Evolutionary conservation across 2,113 vertebrate species (phyloP), one percentile per base, ranked within the genome.

Genomic region (Phalacrocorax brasilianus): DNA sequence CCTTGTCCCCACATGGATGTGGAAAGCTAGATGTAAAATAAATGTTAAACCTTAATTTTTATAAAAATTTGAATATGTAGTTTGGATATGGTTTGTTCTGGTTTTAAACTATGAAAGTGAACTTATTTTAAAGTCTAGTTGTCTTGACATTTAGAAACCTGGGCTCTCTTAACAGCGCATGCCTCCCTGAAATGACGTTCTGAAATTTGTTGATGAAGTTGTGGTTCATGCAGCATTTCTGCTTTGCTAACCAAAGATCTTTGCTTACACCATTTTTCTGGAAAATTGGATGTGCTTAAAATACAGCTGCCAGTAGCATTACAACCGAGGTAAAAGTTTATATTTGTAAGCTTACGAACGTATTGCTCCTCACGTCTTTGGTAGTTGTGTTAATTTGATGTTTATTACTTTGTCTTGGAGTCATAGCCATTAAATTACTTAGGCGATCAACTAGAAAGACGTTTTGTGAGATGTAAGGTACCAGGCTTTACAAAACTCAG

Each of bases 11-110:
- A 97, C 93, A 89, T 97, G 96, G 91, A 96, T 97, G 93, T 98
- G 97, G 98, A 97, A 98, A 98, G 97, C 94, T 98, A 98, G 97
- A 97, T 98, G 97, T 97, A 98, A 98, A 98, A 98, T 98, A 98
- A 98, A 98, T 96, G 98, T 98, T 97, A 97, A 98, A 97, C 95
- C 97, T 98, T 98, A 98, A 98, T 98, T 98, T 98, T 98, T 98
- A 98, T 98, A 98, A 98, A 98, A 97, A 96, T 96, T 95, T 95
- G 87, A 97, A 93, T 90, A 97, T 88, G 97, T 97, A 97, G 96
- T 98, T 98, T 75, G 97, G 95, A 97, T 93, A 98, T 98, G 97
- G 79, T 98, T 98, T 98, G 92, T 98, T 98, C 95, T 89, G 91
- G 66, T 94, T 97, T 94, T 97, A 73, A 97, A 91, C 81, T 78